Percentiles rank a stretch among this genome's conserved stretches.
Evolutionary conservation across 2,797 vertebrate genomes (phyloP).

Genomic region (Lindbergichthys nudifrons): DNA sequence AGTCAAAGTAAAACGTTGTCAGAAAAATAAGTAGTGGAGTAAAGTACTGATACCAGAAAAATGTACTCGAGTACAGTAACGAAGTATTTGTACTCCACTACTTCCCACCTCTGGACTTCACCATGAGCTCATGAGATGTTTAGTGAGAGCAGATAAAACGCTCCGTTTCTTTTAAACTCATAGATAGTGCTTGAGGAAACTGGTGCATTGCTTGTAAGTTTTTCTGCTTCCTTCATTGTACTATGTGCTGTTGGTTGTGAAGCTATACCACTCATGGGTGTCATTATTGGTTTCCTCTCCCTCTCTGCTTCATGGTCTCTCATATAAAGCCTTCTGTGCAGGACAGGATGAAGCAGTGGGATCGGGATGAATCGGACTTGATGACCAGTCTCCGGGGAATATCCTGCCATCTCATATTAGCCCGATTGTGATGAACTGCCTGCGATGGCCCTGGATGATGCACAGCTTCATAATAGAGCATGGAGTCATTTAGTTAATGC

Average conservation of each 20-base stretch:
- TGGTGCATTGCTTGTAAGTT: slow-evolving; percentile 28
- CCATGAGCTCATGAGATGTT: slow-evolving; percentile 49
- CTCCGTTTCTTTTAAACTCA: slow-evolving; percentile 36
- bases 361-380: slow-evolving; percentile 47
- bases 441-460: slow-evolving; percentile 48
- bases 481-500: slow-evolving; percentile 51
- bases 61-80: too few species aligned
- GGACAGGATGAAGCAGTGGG: slow-evolving; percentile 9
- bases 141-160: slow-evolving; percentile 57
- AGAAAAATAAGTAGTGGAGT: too few species aligned
- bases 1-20: too few species aligned
- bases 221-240: slow-evolving; percentile 7
- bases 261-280: not conserved
- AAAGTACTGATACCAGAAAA: too few species aligned
- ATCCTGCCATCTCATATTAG: slow-evolving; percentile 70
- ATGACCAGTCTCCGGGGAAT: slow-evolving; percentile 58
- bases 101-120: too few species aligned
- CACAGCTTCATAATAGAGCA: slow-evolving; percentile 55
- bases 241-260: slow-evolving; percentile 5
- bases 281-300: not conserved
- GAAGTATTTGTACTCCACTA: too few species aligned
- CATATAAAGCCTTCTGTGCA: slow-evolving; percentile 7
- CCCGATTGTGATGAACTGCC: slow-evolving; percentile 57
- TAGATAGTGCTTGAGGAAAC: slow-evolving; percentile 36
- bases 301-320: not conserved